Evolutionary conservation across 2,113 vertebrate genomes (phyloP).

Genomic region (Xiphophorus couchianus): DNA sequence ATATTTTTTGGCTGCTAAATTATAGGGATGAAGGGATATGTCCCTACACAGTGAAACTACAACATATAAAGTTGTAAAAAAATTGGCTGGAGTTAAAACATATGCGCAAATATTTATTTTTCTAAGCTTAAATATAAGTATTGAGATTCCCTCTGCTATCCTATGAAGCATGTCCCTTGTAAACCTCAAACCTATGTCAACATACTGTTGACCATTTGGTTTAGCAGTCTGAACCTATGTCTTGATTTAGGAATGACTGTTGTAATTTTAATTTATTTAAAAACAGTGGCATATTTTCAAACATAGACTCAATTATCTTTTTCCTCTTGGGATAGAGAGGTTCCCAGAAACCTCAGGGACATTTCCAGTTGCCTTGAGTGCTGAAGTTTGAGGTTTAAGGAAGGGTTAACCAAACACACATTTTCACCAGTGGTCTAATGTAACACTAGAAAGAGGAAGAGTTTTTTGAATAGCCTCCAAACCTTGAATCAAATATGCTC

Average conservation of each 20-base stretch:
- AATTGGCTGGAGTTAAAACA: conserved; percentile 25
- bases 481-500: not conserved
- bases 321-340: conserved; percentile 27
- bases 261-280: conserved; percentile 43
- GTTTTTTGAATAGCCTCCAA: not conserved
- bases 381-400: conserved; percentile 53
- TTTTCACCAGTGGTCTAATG: conserved; percentile 36
- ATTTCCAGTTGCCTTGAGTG: conserved; percentile 61
- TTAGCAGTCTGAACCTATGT: conserved; percentile 27
- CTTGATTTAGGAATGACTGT: conserved; percentile 45
- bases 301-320: conserved; percentile 17
- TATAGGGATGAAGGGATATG: conserved; percentile 21
- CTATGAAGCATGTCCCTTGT: conserved; percentile 48
- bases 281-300: conserved; percentile 38
- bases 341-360: conserved; percentile 60
- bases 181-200: conserved; percentile 78
- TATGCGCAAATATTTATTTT: conserved; percentile 48
- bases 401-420: conserved; percentile 65
- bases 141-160: conserved; percentile 42
- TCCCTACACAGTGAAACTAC: not conserved
- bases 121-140: conserved; percentile 51
- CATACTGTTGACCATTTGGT: conserved; percentile 52
- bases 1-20: conserved; percentile 17
- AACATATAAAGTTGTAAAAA: conserved; percentile 17
- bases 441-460: conserved; percentile 22